These are phyloP conservation scores for Synergus umbraculus DNA, from an alignment of 2,888 invertebrate genomes.

Conservation along the genomic window DNA sequence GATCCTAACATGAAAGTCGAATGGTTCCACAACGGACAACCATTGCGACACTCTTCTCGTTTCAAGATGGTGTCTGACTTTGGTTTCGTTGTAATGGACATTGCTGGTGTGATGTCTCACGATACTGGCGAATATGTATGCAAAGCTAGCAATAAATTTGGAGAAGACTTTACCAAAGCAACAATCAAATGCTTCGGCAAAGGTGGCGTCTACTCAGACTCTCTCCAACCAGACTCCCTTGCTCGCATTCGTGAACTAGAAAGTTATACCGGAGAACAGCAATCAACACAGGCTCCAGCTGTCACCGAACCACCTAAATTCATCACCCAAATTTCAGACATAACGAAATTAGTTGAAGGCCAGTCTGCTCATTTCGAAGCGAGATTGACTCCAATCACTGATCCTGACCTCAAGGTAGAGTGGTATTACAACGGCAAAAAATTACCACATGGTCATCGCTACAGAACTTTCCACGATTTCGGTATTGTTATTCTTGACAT, in stretches of 20 bases:
- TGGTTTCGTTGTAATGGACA: conserved; percentile 95
- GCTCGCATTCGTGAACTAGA: conserved; percentile 93
- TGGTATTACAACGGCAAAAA: conserved; percentile 97
- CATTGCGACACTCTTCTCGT: conserved; percentile 91
- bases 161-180: conserved; percentile 93
- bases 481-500: conserved; percentile 97
- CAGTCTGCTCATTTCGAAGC: conserved; percentile 97
- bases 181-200: conserved; percentile 90
- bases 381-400: conserved; percentile 93
- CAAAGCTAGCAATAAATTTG: conserved; percentile 93
- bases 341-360: conserved; percentile 93
- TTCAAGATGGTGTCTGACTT: conserved; percentile 97
- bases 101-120: conserved; percentile 94
- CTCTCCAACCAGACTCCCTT: conserved; percentile 93
- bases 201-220: conserved; percentile 92
- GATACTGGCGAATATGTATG: conserved; percentile 97
- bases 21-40: conserved; percentile 97
- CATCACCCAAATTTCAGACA: conserved; percentile 90
- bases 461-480: conserved; percentile 98
- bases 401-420: conserved; percentile 95
- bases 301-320: conserved; percentile 92
- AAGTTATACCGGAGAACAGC: conserved; percentile 82
- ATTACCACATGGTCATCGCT: conserved; percentile 95
- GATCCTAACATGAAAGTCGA: conserved; percentile 96
- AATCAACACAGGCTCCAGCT: conserved; percentile 82